Base-by-base conservation (phyloP, 2,888 invertebrate species). In the Drosophila putrida region DNA sequence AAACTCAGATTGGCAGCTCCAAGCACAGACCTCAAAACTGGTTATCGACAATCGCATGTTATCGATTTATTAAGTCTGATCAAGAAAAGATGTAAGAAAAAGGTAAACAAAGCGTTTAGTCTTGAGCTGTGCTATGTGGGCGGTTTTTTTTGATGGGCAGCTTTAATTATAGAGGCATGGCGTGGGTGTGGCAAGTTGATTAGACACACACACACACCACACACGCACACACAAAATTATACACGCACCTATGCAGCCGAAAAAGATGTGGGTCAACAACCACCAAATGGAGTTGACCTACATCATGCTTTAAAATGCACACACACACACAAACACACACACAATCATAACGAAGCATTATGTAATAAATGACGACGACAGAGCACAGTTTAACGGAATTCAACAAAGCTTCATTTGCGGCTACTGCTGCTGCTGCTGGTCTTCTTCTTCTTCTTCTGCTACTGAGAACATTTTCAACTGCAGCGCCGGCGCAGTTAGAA, bases 211-310 rank as follows among this genome's bases (percentile, higher is more conserved):
- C 66, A 36, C 41, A 66, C 57, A 55, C 49, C 66, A 39, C 38
- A 66, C 57, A 58, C 49, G 53, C 54, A 61, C 47, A 57, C 33
- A 55, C n/a, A 66, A 25, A 60, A 35, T 71, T 31, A 62, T 36
- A 35, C 50, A 61, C 47, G 41, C 58, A 62, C 28, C 51, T 46
- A 59, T 59, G 71, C 75, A 76, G 51, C 50, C 78, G 49, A 80
- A 82, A 72, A 71, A 88, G 73, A 87, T 87, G 74, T 87, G 78
- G 83, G 87, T 87, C 83, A 83, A 88, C 85, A 80, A 88, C 85
- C 85, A 84, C 88, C 88, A 79, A 84, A 83, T 75, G 78, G 79
- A 85, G 85, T 85, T 85, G 85, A 85, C 85, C 85, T 86, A 85
- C 75, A 73, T 87, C 46, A 74, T 64, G 80, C 66, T 81, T 83